phyloP scores from a whole-genome alignment of 2,888 invertebrate genomes.

The Acronicta leporina region DNA sequence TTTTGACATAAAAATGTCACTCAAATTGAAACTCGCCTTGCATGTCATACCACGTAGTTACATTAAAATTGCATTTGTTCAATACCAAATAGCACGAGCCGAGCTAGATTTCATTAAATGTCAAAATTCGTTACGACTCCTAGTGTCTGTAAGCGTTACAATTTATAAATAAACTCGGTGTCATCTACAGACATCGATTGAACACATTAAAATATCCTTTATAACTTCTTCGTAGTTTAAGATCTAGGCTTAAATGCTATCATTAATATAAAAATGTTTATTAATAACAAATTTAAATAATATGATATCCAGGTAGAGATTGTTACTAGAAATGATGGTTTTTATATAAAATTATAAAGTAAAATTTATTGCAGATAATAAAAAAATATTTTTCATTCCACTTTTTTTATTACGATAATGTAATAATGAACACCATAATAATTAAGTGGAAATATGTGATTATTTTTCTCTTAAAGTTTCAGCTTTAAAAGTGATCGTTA shows the following conservation, averaged over 20 bases:
- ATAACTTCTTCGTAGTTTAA: constrained; percentile 85
- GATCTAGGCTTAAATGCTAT: constrained; percentile 84
- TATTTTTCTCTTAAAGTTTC: constrained; percentile 58
- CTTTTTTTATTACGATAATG: constrained; percentile 65
- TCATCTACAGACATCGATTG: constrained; percentile 58
- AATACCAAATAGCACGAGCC: constrained; percentile 84
- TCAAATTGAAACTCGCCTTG: constrained; percentile 55
- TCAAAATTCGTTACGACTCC: constrained; percentile 70
- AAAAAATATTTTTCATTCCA: constrained; percentile 63
- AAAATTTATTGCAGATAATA: constrained; percentile 72
- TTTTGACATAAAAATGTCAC: constrained; percentile 31
- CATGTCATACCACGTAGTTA: constrained; percentile 74
- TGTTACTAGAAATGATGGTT: constrained; percentile 88
- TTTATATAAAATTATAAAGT: constrained; percentile 81
- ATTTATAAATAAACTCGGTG: constrained; percentile 58
- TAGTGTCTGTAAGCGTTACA: constrained; percentile 64
- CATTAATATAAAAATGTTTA: constrained; percentile 82
- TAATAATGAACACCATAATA: constrained; percentile 69
- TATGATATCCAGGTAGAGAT: constrained; percentile 86
- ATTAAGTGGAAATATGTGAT: constrained; percentile 57
- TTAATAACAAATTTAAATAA: constrained; percentile 80
- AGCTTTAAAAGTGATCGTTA: constrained; percentile 72
- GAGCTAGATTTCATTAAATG: constrained; percentile 78
- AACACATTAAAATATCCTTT: constrained; percentile 71
- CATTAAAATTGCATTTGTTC: constrained; percentile 87